A percentile compares a stretch with the other conserved stretches of the same genome.
phyloP scores from a whole-genome alignment of 92 coral and sea anemone genomes.

The Zoanthus gigantus region DNA sequence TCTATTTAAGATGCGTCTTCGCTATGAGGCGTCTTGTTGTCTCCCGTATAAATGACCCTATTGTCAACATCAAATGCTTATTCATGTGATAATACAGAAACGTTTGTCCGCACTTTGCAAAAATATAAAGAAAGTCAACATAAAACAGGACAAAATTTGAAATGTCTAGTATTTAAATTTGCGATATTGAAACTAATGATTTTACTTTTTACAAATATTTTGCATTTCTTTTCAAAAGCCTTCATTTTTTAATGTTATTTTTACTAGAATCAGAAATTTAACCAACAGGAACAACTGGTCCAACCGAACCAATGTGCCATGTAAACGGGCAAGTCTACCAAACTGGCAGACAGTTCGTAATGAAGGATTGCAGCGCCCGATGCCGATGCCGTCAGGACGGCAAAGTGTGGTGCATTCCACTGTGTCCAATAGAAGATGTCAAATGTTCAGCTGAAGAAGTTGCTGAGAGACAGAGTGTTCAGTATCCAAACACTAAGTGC shows the following conservation, averaged over 20 bases:
- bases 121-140: too few relatives aligned
- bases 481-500: conserved; percentile 2
- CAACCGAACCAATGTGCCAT: background rate
- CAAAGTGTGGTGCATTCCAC: conserved; percentile 40
- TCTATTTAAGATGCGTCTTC: too few relatives aligned
- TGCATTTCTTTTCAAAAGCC: background rate
- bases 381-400: conserved; percentile 34
- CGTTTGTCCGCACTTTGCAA: too few relatives aligned
- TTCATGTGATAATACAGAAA: too few relatives aligned
- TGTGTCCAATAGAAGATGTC: conserved; percentile 17
- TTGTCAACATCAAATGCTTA: too few relatives aligned
- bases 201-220: too few relatives aligned
- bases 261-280: background rate
- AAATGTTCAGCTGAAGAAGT: background rate
- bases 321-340: conserved; percentile 17
- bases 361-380: conserved; percentile 30
- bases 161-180: too few relatives aligned
- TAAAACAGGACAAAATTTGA: too few relatives aligned
- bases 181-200: background rate
- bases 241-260: background rate
- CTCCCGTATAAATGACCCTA: too few relatives aligned
- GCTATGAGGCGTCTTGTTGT: too few relatives aligned
- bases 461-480: background rate
- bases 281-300: background rate
- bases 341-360: conserved; percentile 1